Percentiles rank a stretch among this genome's conserved stretches.
phyloP scores from a whole-genome alignment of 2,113 vertebrate species.

The Geococcyx californianus region DNA sequence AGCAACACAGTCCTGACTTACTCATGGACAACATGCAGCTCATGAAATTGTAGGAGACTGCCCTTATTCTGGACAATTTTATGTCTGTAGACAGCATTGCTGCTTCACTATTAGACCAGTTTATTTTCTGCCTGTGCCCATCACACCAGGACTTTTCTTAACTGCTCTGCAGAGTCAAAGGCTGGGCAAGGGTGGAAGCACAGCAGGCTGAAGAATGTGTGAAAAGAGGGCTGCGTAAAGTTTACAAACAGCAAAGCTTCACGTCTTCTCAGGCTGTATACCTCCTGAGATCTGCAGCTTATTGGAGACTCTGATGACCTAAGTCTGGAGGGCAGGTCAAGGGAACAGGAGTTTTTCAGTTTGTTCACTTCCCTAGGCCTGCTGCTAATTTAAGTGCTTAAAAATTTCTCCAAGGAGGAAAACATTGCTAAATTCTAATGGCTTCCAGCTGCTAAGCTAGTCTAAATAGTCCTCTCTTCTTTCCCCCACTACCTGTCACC shows the following conservation, averaged over 20 bases:
- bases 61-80: not conserved
- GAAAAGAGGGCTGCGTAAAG: not conserved
- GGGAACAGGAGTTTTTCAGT: not conserved
- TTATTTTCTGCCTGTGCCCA: not conserved
- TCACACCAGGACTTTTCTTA: not conserved
- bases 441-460: slow-evolving; percentile 35
- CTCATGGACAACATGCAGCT: not conserved
- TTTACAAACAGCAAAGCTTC: not conserved
- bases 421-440: slow-evolving; percentile 30
- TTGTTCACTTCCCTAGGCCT: slow-evolving; percentile 12
- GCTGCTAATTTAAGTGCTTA: slow-evolving; percentile 37
- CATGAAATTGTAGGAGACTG: not conserved
- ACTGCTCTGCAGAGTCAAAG: not conserved
- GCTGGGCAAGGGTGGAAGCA: not conserved
- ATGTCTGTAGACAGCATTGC: not conserved
- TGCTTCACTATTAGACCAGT: not conserved
- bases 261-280: not conserved
- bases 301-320: not conserved
- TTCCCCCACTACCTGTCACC: not conserved
- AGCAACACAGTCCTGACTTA: not conserved
- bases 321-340: not conserved
- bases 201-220: not conserved
- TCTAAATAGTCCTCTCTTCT: slow-evolving; percentile 8
- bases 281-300: not conserved
- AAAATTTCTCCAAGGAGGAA: slow-evolving; percentile 17